Base-by-base conservation (phyloP, 2,888 invertebrate species). In the Meghimatium bilineatum region DNA sequence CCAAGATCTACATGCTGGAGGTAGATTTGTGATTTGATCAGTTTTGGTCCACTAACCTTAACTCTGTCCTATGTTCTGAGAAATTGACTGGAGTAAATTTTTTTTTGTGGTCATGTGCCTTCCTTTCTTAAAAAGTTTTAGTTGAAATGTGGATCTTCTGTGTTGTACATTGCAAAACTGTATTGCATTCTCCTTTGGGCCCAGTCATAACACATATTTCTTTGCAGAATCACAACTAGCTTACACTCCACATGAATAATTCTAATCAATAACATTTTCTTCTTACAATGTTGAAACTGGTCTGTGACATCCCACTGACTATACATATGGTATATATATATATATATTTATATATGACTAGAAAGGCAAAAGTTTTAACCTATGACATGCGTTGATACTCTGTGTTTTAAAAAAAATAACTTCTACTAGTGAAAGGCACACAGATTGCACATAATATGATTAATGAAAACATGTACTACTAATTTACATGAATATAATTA, bases 391-490 rank as follows among this genome's bases (percentile, higher is more conserved):
- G 44, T 52, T 75, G 38, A 17, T n/a, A 75, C 34, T 67, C 20
- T 67, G 14, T 49, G n/a, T 34, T 49, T 8, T 34, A 32, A 44
- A 52, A 29, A 75, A 52, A 29, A 29, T 38, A 72, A 36, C n/a
- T 36, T 75, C 75, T 75, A 32, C 75, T 75, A 75, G 44, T n/a
- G n/a, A 44, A 75, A 75, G 75, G 75, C 75, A 75, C 75, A 52
- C 75, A 52, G 49, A 75, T 75, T 75, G 75, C 75, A 67, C 75
- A 75, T 52, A 20, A 26, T 75, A 44, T 44, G 44, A 44, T 44
- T 72, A 17, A 72, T 72, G 75, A 75, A 52, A 29, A 10, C 29
- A 1, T 49, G 1, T 14, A 8, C 23, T 52, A 34, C 2, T 56
- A 56, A 63, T n/a, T 63, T 26, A 56, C 60, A 63, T 63, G 60